Conservation (phyloP, 2,797 vertebrate species). For the Eleutherodactylus coqui region DNA sequence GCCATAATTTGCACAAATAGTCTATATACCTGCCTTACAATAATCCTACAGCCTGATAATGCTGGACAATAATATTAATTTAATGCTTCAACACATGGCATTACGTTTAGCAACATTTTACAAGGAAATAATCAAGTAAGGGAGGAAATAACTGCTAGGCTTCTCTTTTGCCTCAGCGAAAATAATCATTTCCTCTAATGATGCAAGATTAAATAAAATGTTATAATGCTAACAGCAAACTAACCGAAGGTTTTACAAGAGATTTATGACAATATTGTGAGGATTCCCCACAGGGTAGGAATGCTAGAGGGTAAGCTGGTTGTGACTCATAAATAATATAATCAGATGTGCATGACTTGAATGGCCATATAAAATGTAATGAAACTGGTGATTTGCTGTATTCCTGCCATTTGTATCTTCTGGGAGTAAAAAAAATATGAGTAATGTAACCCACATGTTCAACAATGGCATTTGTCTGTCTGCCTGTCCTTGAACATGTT, state of each 20-base stretch:
- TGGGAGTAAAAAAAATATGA: neutral
- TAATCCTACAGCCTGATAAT: neutral
- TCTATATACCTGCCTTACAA: neutral
- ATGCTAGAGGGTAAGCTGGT: constrained; percentile 8
- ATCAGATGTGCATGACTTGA: neutral
- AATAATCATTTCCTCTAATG: constrained; percentile 24
- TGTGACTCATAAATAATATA: constrained; percentile 11
- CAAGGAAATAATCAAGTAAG: neutral
- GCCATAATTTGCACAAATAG: neutral
- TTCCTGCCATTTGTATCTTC: neutral
- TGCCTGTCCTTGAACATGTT: neutral
- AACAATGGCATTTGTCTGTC: neutral
- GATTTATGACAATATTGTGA: constrained; percentile 16
- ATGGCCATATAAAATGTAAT: neutral
- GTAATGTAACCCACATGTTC: neutral
- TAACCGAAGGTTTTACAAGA: neutral
- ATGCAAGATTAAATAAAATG: constrained; percentile 22
- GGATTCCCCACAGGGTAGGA: neutral
- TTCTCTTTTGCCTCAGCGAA: neutral
- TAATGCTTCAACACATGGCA: neutral
- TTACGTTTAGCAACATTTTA: neutral
- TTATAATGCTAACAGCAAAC: neutral
- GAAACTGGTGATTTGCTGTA: neutral
- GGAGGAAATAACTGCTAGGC: neutral
- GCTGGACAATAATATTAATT: neutral